These are phyloP conservation scores for Ptyas mucosa DNA, from an alignment of 2,113 vertebrate genomes.

Conservation along the genomic window DNA sequence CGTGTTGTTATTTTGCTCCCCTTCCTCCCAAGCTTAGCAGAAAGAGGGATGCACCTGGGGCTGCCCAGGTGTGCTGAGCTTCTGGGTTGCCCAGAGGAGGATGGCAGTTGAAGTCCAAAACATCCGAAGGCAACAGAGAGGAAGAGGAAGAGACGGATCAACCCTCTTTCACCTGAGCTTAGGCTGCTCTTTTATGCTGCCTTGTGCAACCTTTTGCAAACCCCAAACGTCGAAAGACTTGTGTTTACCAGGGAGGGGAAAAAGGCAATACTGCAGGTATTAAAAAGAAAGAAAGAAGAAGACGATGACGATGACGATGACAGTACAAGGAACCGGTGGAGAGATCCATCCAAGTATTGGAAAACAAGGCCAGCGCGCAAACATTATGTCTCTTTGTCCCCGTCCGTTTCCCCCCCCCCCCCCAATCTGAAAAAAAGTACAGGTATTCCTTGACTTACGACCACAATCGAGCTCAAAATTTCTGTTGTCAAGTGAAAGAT, in stretches of 20 bases:
- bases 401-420: too few species aligned
- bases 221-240: slow-evolving; percentile 39
- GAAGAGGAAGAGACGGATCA: not conserved
- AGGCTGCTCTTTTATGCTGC: not conserved
- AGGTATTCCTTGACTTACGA: not conserved
- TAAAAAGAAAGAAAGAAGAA: not conserved
- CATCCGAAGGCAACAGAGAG: not conserved
- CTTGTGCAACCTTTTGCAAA: not conserved
- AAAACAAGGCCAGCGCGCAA: not conserved
- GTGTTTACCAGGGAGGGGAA: slow-evolving; percentile 64
- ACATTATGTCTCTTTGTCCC: too few species aligned
- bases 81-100: not conserved
- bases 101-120: not conserved
- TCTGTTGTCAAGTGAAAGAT: not conserved
- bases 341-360: slow-evolving; percentile 27
- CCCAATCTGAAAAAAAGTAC: not conserved
- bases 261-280: slow-evolving; percentile 69
- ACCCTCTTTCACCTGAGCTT: not conserved
- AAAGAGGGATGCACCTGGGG: not conserved
- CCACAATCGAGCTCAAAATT: not conserved
- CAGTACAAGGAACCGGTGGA: slow-evolving; percentile 58
- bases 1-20: not conserved
- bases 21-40: not conserved
- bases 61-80: not conserved
- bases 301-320: slow-evolving; percentile 15